Evolutionary conservation across 2,113 vertebrate genomes (phyloP).

Genomic region (Erythrolamprus reginae): DNA sequence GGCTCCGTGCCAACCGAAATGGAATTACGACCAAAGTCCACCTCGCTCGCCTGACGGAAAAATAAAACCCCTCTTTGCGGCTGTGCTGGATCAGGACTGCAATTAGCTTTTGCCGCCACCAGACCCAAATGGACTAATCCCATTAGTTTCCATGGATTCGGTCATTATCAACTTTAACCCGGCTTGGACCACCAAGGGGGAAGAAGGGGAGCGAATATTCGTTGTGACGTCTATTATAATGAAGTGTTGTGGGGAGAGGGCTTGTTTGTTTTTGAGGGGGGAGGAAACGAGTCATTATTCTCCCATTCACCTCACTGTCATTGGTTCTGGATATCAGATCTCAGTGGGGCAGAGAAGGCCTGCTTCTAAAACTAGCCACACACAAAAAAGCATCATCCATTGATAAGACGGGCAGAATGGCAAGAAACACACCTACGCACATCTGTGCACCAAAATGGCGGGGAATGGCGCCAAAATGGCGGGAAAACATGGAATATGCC

Average conservation of each 20-base stretch:
- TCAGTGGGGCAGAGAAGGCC: not conserved
- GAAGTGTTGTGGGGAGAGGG: not conserved
- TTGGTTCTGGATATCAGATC: not conserved
- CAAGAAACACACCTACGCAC: not conserved
- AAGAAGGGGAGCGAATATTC: slow-evolving; percentile 23
- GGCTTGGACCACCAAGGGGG: not conserved
- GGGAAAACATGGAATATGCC: not conserved
- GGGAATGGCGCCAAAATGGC: no score
- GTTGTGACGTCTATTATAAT: not conserved
- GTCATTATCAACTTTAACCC: not conserved
- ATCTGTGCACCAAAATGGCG: not conserved
- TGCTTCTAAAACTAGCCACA: not conserved
- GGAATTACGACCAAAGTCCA: not conserved
- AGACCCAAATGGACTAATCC: no score
- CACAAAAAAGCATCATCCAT: not conserved
- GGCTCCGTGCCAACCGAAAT: not conserved
- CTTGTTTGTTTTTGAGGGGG: not conserved
- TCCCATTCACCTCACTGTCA: not conserved
- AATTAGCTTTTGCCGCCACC: not conserved
- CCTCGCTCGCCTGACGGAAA: not conserved
- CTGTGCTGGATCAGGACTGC: not conserved
- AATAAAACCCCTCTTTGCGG: not conserved
- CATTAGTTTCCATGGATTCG: not conserved
- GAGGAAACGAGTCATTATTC: slow-evolving; percentile 17
- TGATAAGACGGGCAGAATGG: no score